phyloP scores from a whole-genome alignment of 1,140 invertebrate species.

The Panagrolaimus sp. region DNA sequence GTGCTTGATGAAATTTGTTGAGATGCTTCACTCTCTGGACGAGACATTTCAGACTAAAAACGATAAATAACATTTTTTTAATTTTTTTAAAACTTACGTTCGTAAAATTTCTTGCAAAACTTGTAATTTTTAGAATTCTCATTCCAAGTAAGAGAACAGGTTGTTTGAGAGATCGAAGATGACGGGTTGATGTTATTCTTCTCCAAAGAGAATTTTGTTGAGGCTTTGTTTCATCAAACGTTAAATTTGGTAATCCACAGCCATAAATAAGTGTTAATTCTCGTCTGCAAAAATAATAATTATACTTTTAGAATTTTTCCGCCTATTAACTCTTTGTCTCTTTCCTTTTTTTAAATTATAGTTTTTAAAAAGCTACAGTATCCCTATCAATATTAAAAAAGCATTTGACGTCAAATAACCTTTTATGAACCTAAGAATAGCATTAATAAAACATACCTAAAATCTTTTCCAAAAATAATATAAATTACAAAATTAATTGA shows the following conservation, averaged over 20 bases:
- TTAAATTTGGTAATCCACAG: neutral
- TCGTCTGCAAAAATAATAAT: slow-evolving; percentile 15
- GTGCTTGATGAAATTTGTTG: too few relatives aligned
- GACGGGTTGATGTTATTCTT: neutral
- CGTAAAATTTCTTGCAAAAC: neutral
- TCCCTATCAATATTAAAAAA: too few relatives aligned
- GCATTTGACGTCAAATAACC: neutral
- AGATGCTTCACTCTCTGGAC: too few relatives aligned
- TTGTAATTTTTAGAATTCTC: neutral
- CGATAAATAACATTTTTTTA: too few relatives aligned
- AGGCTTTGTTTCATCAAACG: neutral
- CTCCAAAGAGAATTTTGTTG: neutral
- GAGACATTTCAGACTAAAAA: too few relatives aligned
- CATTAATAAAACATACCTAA: slow-evolving; percentile 78
- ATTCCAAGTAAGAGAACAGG: neutral
- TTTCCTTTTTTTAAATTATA: too few relatives aligned
- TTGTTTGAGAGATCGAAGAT: neutral
- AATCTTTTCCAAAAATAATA: slow-evolving; percentile 91
- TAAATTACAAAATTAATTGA: slow-evolving; percentile 95
- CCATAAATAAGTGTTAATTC: neutral
- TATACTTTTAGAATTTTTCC: neutral
- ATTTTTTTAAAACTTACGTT: neutral
- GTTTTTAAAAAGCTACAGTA: too few relatives aligned
- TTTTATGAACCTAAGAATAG: slow-evolving; percentile 72
- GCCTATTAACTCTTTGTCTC: too few relatives aligned